Conservation (phyloP, 2,113 vertebrate genomes). For the Mungos mungo region DNA sequence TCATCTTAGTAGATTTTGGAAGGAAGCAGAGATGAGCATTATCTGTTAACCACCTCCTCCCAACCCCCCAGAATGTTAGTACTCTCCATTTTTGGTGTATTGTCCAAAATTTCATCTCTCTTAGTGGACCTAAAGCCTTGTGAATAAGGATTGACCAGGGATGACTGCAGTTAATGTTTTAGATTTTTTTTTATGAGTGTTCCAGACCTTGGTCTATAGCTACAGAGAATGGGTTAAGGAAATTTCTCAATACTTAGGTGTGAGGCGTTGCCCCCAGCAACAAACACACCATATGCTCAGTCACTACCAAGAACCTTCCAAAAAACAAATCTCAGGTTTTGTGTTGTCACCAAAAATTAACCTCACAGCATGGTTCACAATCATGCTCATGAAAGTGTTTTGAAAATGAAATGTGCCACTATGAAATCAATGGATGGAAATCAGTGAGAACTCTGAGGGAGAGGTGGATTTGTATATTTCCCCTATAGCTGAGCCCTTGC, state of each 20-base stretch:
- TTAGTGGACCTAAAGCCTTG: not conserved
- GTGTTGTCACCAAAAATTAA: constrained; percentile 57
- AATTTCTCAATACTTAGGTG: not conserved
- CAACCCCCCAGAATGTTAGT: not conserved
- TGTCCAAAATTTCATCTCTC: not conserved
- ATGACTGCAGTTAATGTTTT: not conserved
- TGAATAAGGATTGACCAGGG: not conserved
- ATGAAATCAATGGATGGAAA: not conserved
- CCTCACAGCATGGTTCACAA: constrained; percentile 48
- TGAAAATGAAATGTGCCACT: not conserved
- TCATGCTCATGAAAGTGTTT: constrained; percentile 20
- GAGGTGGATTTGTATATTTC: not conserved
- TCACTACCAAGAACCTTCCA: constrained; percentile 30
- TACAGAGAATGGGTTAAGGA: not conserved
- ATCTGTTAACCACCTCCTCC: not conserved
- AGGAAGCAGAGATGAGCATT: not conserved
- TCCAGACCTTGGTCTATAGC: not conserved
- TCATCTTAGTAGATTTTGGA: not conserved
- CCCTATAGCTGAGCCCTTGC: not conserved
- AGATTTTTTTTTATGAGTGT: not conserved
- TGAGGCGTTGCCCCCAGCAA: constrained; percentile 3
- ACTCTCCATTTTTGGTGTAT: not conserved
- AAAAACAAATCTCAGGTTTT: constrained; percentile 34
- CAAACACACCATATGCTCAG: not conserved
- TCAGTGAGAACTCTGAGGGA: not conserved